phyloP scores from a whole-genome alignment of 2,888 invertebrate genomes.

The Heliconius aoede region DNA sequence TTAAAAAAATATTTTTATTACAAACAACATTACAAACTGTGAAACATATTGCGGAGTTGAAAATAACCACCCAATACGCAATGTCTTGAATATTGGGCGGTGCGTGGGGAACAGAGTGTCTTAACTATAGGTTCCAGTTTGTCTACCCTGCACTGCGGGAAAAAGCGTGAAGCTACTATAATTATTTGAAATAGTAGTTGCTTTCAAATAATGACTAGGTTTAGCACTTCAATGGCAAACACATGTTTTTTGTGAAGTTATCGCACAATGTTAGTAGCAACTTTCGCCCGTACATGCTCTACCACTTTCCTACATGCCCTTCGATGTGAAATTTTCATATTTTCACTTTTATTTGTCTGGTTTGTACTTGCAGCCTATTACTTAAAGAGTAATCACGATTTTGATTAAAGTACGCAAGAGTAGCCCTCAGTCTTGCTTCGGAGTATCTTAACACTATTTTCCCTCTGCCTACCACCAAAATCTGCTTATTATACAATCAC shows the following conservation, averaged over 20 bases:
- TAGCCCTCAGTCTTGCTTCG: no score
- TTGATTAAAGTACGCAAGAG: no score
- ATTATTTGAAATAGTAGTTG: background rate
- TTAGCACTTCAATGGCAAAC: background rate
- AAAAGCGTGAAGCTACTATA: background rate
- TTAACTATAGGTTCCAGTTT: no score
- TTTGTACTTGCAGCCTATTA: slow-evolving; percentile 12
- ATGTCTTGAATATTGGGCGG: background rate
- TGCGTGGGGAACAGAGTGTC: no score
- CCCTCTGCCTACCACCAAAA: no score
- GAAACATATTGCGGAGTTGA: background rate
- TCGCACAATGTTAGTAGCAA: slow-evolving; percentile 30
- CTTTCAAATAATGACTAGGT: background rate
- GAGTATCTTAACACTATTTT: no score
- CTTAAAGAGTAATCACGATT: background rate
- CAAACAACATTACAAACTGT: no score
- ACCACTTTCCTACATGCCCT: slow-evolving; percentile 49
- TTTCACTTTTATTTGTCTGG: slow-evolving; percentile 30
- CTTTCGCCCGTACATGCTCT: slow-evolving; percentile 43
- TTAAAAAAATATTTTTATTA: no score
- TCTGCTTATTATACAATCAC: no score
- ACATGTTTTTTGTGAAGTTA: slow-evolving; percentile 17
- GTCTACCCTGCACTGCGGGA: no score
- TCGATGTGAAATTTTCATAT: slow-evolving; percentile 42
- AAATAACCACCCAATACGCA: background rate